These are phyloP conservation scores for Monodelphis domestica DNA, from an alignment of 2,797 vertebrate species.

Conservation along the genomic window DNA sequence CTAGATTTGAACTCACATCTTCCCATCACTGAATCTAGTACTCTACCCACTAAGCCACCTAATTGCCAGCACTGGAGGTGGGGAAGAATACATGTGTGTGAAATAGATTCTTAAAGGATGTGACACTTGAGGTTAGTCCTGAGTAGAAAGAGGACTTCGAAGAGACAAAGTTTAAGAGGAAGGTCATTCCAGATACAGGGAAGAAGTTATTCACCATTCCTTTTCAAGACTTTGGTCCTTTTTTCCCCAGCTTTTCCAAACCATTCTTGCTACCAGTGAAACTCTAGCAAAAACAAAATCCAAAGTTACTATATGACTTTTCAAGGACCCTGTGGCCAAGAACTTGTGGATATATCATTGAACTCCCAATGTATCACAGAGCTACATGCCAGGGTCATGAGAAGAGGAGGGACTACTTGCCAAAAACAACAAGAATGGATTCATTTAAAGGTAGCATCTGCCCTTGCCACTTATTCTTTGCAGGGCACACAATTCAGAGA, in stretches of 20 bases:
- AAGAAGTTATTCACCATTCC: not conserved
- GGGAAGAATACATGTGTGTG: not conserved
- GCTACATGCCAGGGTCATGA: not conserved
- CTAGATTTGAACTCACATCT: not conserved
- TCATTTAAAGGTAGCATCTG: conserved; percentile 11
- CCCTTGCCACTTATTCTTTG: conserved; percentile 11
- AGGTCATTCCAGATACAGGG: not conserved
- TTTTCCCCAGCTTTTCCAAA: not conserved
- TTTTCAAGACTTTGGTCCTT: not conserved
- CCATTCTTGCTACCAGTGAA: not conserved
- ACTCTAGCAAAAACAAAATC: not conserved
- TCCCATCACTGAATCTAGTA: not conserved
- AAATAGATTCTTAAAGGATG: not conserved
- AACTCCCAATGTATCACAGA: not conserved
- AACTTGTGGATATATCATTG: conserved; percentile 11
- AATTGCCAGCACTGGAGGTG: not conserved
- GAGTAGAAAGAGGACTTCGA: not conserved
- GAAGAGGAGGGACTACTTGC: not conserved
- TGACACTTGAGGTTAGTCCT: not conserved
- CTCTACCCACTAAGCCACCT: not conserved
- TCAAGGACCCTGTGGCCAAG: conserved; percentile 24
- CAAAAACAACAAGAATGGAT: conserved; percentile 57
- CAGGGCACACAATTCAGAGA: conserved; percentile 5
- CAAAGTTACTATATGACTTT: conserved; percentile 29
- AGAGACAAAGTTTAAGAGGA: not conserved